phyloP scores from a whole-genome alignment of 2,888 invertebrate species.

The Xanthorhoe designata region DNA sequence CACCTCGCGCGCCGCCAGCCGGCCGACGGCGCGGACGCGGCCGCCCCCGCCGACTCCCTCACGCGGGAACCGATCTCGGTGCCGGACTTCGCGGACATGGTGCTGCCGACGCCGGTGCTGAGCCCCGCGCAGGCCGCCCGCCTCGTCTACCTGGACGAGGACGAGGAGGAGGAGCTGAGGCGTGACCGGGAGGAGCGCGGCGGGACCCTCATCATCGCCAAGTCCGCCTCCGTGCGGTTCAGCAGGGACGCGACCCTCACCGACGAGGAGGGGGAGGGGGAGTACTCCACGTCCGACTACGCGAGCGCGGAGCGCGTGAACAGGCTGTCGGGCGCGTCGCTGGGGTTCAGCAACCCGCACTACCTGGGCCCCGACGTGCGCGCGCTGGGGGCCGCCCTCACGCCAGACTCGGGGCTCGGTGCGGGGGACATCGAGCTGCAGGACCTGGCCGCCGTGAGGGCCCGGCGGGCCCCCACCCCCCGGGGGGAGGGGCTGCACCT shows the following conservation, averaged over 20 bases:
- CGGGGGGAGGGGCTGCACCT: slow-evolving; percentile 56
- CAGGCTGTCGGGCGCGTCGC: slow-evolving; percentile 78
- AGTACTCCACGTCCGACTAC: slow-evolving; percentile 90
- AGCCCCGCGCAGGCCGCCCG: slow-evolving; percentile 89
- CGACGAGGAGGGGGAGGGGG: slow-evolving; percentile 86
- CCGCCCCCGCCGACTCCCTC: slow-evolving; percentile 66
- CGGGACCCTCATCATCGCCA: slow-evolving; percentile 55
- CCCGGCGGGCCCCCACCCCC: slow-evolving; percentile 61
- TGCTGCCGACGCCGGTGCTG: slow-evolving; percentile 87
- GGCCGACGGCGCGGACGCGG: slow-evolving; percentile 55
- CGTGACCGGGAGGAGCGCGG: slow-evolving; percentile 56
- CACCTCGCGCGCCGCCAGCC: slow-evolving; percentile 77
- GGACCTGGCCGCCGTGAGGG: slow-evolving; percentile 60
- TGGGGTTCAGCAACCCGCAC: slow-evolving; percentile 91
- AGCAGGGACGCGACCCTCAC: slow-evolving; percentile 79
- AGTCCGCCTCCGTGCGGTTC: slow-evolving; percentile 84
- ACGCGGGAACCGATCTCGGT: slow-evolving; percentile 90
- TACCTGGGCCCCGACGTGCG: slow-evolving; percentile 89
- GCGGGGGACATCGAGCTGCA: slow-evolving; percentile 77
- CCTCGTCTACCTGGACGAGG: slow-evolving; percentile 89
- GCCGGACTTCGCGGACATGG: slow-evolving; percentile 89
- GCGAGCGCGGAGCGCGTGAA: slow-evolving; percentile 90
- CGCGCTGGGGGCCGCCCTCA: slow-evolving; percentile 88
- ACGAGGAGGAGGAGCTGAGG: slow-evolving; percentile 85
- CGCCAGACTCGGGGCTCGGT: slow-evolving; percentile 88